Conservation (phyloP, 2,888 invertebrate genomes). For the Syritta pipiens region DNA sequence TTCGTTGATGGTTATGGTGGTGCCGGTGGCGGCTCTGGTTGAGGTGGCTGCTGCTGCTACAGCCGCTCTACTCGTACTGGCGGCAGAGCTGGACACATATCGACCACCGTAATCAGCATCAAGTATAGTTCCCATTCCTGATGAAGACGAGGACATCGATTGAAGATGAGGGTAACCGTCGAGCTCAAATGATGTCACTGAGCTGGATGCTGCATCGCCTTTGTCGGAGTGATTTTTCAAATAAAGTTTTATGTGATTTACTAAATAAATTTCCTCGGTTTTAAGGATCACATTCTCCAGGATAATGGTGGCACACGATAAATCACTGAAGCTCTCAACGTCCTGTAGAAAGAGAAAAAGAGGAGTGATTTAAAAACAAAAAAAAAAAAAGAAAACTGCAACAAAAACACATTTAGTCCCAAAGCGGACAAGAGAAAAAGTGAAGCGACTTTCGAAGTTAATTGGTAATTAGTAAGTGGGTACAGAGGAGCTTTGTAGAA, state of each 20-base stretch:
- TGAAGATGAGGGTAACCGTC: conserved; percentile 70
- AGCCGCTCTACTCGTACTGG: conserved; percentile 57
- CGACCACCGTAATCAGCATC: conserved; percentile 60
- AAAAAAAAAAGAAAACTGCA: conserved; percentile 27
- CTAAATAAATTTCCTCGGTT: conserved; percentile 79
- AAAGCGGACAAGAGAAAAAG: conserved; percentile 33
- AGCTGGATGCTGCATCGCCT: conserved; percentile 42
- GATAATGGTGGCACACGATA: conserved; percentile 78
- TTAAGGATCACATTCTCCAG: conserved; percentile 79
- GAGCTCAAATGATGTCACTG: conserved; percentile 52
- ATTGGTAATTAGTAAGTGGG: conserved; percentile 74
- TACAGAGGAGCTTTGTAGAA: conserved; percentile 59
- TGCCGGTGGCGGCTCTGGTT: conserved; percentile 54
- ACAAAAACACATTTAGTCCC: neutral
- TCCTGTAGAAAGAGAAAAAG: conserved; percentile 71
- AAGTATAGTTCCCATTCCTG: conserved; percentile 44
- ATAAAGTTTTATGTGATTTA: conserved; percentile 79
- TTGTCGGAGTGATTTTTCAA: conserved; percentile 75
- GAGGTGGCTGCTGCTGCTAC: conserved; percentile 44
- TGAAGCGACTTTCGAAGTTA: conserved; percentile 68
- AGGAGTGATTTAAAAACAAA: conserved; percentile 33
- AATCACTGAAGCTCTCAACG: conserved; percentile 77
- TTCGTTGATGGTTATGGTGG: conserved; percentile 71
- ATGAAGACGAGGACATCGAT: conserved; percentile 74
- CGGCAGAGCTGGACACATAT: conserved; percentile 52